Evolutionary conservation across 2,888 invertebrate genomes (phyloP), one percentile per base, ranked within the genome.

Genomic region (Volucella inflata): DNA sequence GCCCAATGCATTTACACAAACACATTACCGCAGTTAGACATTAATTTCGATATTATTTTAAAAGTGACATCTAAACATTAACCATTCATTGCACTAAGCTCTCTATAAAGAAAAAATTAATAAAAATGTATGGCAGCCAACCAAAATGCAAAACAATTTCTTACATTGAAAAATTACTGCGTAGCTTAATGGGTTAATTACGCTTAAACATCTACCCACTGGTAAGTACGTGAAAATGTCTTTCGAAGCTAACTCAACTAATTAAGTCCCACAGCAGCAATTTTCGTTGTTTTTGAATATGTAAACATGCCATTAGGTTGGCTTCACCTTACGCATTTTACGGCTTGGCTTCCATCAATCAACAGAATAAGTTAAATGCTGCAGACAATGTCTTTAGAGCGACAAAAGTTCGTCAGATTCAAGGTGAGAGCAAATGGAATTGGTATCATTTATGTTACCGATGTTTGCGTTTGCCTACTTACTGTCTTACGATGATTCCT

Each of bases 141-240:
- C 30, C 30, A 50, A 60, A 72, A 44, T 42, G 60, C 51, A 60
- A 72, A 60, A 51, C n/a, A 12, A 16, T 4, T 14, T 16, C 42
- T 16, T n/a, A 16, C 40, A 21, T n/a, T 62, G 72, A 72, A 62
- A 72, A 72, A 72, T 62, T 64, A 46, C 50, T 72, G 44, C 44
- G 53, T 38, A 17, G 46, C 72, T 64, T 62, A 72, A 72, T 72
- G 62, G 72, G 53, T 62, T 72, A 72, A 72, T 72, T 72, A 64
- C 30, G 62, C 72, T 36, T 62, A 72, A 72, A 21, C 17, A 44
- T 46, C 62, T 46, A 53, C 72, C 72, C 72, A 72, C 72, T 0
- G 17, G 1, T 0, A 2, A 50, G 51, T 51, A 30, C 42, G 50
- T 64, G 53, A 17, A 53, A 72, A 21, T 17, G 44, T 42, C 51